Evolutionary conservation across 2,888 invertebrate genomes (phyloP), one percentile per base, ranked within the genome.

Genomic region (Tenodera sinensis): DNA sequence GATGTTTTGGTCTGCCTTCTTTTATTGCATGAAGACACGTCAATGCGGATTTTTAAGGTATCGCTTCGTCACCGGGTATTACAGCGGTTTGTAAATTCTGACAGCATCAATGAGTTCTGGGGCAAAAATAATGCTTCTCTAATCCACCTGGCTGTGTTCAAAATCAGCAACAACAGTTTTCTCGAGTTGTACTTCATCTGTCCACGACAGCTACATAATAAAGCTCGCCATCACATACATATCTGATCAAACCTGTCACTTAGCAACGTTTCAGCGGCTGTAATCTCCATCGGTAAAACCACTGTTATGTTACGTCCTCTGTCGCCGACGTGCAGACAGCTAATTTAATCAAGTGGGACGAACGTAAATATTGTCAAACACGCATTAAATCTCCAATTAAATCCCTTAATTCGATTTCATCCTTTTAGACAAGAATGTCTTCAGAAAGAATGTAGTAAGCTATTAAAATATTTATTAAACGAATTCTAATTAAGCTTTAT

Each of bases 11-110:
- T 3, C 20, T 20, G 20, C 87, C 82, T 34, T 83, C 4, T 83
- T 87, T 87, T 87, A 87, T 87, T 82, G 42, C 83, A 30, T 12
- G 42, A 25, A 87, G 83, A 34, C 87, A 83, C 87, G 87, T 87
- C 87, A 87, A 87, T 87, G 87, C 87, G 42, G 83, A 83, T 83
- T 87, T 87, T 71, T 71, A 25, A 25, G 15, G 54, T 71, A 71
- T 71, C 54, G 54, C 54, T 71, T 71, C 54, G 54, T 71, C 54
- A 71, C 20, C 3, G 1, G 20, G 20, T 71, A 15, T 2, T 54
- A 20, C 54, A 54, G 15, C 20, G 15, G 25, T 71, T 71, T 71
- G 54, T 71, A 15, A 71, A 71, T 20, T 71, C 54, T 71, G 54
- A 25, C 54, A 71, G 54, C 54, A 20, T 71, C 20, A 71, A 71